phyloP scores from a whole-genome alignment of 2,113 vertebrate species.

The Eulemur macaco region DNA sequence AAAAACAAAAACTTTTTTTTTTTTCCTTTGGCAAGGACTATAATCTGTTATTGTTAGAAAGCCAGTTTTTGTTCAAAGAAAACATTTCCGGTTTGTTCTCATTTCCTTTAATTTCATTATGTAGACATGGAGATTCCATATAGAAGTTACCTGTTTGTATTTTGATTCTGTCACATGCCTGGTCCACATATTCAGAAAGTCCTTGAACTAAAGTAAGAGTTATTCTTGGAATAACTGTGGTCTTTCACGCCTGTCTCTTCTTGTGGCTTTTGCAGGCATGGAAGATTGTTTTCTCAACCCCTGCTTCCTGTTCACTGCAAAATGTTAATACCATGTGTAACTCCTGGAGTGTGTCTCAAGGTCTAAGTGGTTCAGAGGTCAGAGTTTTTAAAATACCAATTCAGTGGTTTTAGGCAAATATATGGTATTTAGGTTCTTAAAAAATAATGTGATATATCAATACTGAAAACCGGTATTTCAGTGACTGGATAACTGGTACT shows the following conservation, averaged over 20 bases:
- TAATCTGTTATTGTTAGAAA: not conserved
- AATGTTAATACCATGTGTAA: not conserved
- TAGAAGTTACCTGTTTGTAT: not conserved
- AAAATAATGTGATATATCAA: not conserved
- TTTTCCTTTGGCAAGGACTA: not conserved
- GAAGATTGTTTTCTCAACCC: not conserved
- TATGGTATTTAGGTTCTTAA: not conserved
- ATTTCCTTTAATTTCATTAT: not conserved
- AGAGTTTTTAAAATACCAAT: not conserved
- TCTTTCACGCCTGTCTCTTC: not conserved
- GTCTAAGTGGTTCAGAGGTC: not conserved
- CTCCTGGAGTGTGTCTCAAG: not conserved
- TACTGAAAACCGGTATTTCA: not conserved
- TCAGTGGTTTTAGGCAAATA: not conserved
- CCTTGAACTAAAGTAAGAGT: not conserved
- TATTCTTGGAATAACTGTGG: not conserved
- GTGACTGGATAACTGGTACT: too few relatives aligned
- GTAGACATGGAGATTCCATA: not conserved
- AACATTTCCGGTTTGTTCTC: not conserved
- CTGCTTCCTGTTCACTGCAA: not conserved
- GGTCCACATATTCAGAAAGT: not conserved
- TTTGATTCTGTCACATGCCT: not conserved
- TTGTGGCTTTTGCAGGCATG: not conserved
- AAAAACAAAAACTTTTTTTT: not conserved
- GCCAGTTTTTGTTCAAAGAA: not conserved